phyloP scores from a whole-genome alignment of 2,113 vertebrate genomes.

The Polyodon spathula region DNA sequence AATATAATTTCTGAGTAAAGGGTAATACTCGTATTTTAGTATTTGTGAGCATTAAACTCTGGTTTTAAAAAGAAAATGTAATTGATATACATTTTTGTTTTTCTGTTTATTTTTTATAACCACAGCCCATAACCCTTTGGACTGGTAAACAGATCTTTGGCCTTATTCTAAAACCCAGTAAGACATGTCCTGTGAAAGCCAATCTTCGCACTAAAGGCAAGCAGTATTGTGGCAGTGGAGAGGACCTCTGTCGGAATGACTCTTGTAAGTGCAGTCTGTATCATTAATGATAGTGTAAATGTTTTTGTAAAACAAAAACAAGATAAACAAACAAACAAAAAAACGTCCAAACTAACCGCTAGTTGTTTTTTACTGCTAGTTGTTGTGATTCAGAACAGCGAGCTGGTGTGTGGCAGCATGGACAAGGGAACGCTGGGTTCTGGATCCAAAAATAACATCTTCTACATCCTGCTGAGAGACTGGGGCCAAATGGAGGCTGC shows the following conservation, averaged over 20 bases:
- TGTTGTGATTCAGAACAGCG: slow-evolving; percentile 92
- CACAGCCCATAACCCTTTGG: slow-evolving; percentile 85
- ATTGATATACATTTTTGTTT: not conserved
- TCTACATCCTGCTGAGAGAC: slow-evolving; percentile 93
- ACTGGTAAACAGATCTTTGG: slow-evolving; percentile 97
- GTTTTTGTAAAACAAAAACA: too few species aligned
- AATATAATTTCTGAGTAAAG: too few species aligned
- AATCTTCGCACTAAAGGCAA: slow-evolving; percentile 95
- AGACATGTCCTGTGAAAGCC: slow-evolving; percentile 78
- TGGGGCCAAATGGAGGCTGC: slow-evolving; percentile 95
- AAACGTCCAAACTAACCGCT: not conserved
- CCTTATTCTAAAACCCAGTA: slow-evolving; percentile 81
- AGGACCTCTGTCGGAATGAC: slow-evolving; percentile 87
- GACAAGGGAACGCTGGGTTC: slow-evolving; percentile 94
- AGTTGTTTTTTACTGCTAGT: slow-evolving; percentile 42
- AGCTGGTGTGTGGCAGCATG: slow-evolving; percentile 87
- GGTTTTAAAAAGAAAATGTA: too few species aligned
- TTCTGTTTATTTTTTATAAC: not conserved
- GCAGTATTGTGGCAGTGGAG: slow-evolving; percentile 89
- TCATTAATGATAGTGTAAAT: too few species aligned
- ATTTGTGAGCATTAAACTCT: too few species aligned
- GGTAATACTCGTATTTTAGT: too few species aligned
- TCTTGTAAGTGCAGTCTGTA: slow-evolving; percentile 69
- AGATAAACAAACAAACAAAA: too few species aligned
- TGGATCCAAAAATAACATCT: slow-evolving; percentile 96